phyloP scores from a whole-genome alignment of 2,797 vertebrate genomes.

The Myiothlypis chrysogaster region DNA sequence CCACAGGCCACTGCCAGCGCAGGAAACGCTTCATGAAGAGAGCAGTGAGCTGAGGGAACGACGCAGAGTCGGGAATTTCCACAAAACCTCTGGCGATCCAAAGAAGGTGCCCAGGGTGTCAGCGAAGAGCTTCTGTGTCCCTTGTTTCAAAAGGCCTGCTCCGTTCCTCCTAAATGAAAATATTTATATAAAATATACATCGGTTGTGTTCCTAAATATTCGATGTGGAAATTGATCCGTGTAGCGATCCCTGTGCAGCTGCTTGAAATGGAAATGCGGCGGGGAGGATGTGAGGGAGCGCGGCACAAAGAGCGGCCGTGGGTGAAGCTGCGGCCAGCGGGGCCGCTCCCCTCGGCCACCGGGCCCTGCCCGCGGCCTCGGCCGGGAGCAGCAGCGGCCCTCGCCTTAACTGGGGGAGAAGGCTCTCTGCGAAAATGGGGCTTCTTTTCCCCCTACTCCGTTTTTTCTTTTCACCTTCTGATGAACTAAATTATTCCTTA shows the following conservation, averaged over 20 bases:
- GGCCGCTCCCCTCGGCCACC: slow-evolving; percentile 13
- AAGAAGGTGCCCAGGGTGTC: rapidly evolving
- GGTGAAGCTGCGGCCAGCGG: slow-evolving; percentile 27
- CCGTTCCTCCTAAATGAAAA: not conserved
- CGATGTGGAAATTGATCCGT: not conserved
- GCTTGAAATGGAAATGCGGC: slow-evolving; percentile 41
- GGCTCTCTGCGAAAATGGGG: not conserved
- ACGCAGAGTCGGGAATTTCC: not conserved
- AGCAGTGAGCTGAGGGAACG: not conserved
- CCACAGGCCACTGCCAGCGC: not conserved
- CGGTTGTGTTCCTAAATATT: not conserved
- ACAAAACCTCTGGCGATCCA: not conserved
- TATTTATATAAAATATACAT: not conserved
- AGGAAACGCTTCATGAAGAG: rapidly evolving
- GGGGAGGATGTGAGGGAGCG: slow-evolving; percentile 12
- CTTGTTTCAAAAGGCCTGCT: not conserved
- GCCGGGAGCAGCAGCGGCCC: not conserved
- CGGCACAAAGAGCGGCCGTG: not conserved
- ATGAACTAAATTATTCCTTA: slow-evolving; percentile 14
- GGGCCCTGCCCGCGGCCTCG: not conserved
- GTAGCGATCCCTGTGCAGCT: not conserved
- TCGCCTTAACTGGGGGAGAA: not conserved
- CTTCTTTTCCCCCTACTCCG: rapidly evolving
- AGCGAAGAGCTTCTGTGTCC: not conserved
- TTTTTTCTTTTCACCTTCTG: not conserved